Percentiles rank a stretch among this genome's conserved stretches.
phyloP scores from a whole-genome alignment of 2,797 vertebrate species.

The Ciconia nigra region DNA sequence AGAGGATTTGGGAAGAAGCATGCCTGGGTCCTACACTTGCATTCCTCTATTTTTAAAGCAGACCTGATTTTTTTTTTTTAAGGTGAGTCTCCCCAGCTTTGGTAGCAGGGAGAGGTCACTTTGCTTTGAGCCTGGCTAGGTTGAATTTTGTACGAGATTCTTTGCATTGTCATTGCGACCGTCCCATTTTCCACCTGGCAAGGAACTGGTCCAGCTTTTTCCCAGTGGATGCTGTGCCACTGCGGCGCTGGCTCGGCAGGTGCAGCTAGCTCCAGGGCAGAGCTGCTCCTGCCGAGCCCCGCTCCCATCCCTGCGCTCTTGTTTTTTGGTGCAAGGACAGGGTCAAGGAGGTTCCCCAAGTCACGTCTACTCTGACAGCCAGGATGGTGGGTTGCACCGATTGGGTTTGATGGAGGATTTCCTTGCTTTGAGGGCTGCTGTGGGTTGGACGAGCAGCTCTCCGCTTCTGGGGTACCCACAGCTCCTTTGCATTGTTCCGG shows the following conservation, averaged over 20 bases:
- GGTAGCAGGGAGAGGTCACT: accelerated
- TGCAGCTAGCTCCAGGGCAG: not conserved
- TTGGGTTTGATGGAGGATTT: not conserved
- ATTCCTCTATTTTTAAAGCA: not conserved
- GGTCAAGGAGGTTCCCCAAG: accelerated
- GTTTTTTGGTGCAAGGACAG: not conserved
- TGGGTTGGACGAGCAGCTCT: accelerated
- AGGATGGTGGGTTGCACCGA: accelerated
- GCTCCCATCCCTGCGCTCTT: not conserved
- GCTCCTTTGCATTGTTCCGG: not conserved
- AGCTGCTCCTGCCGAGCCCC: not conserved
- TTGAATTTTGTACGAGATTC: not conserved
- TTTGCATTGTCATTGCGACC: not conserved
- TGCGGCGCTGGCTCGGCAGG: not conserved
- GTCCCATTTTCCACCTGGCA: not conserved
- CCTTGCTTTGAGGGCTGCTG: not conserved
- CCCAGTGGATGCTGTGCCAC: accelerated
- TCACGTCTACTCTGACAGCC: not conserved
- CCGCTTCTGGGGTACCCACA: not conserved
- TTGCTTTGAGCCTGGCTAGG: not conserved
- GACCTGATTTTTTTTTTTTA: not conserved
- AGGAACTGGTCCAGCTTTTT: not conserved
- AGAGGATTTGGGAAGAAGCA: not conserved
- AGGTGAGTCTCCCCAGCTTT: not conserved
- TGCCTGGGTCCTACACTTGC: not conserved